Base-by-base conservation (phyloP, 1,140 invertebrate species). In the Asobara japonica region DNA sequence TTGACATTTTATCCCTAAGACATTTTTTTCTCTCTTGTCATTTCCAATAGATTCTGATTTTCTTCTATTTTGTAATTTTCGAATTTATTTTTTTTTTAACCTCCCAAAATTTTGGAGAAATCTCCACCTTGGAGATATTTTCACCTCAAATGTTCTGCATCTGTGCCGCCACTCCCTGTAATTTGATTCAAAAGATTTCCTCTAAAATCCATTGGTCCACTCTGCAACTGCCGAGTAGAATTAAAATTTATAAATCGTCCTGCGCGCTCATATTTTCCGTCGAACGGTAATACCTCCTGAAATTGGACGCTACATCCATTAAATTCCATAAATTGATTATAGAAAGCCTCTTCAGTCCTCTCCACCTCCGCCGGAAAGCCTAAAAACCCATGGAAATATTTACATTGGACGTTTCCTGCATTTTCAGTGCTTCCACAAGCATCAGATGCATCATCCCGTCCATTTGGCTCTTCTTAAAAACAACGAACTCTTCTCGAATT, bases 311-410 rank as follows among this genome's bases (percentile, higher is more conserved):
- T 51, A 3, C 48, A 20, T 51, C 48, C 48, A 51, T 51, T 51
- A 51, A 8, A 51, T 8, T 51, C 48, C 48, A 20, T 51, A 51
- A 51, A 51, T 51, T 51, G 48, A 51, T 51, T 51, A 51, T 51
- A 51, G 16, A 51, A 51, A 51, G 48, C 48, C 18, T 3, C 48
- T 36, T 11, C 11, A 11, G 31, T 36, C 5, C 31, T 51, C 48
- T 2, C 16, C 11, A 20, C 11, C 48, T 2, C 8, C 7, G 5
- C 22, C 22, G 3, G 22, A 20, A 51, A 51, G 22, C 48, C n/a
- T 51, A 16, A 22, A 51, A 51, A 51, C 4, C 48, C 22, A 5
- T 7, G 11, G 8, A 51, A 51, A 51, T 51, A 51, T 51, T 51
- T 51, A 51, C 11, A 22, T 51, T 51, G 18, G 4, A 13, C 48